A percentile compares a stretch with the other conserved stretches of the same genome.
Conservation (phyloP, 2,888 invertebrate species). For the Chrysolina haemoptera region DNA sequence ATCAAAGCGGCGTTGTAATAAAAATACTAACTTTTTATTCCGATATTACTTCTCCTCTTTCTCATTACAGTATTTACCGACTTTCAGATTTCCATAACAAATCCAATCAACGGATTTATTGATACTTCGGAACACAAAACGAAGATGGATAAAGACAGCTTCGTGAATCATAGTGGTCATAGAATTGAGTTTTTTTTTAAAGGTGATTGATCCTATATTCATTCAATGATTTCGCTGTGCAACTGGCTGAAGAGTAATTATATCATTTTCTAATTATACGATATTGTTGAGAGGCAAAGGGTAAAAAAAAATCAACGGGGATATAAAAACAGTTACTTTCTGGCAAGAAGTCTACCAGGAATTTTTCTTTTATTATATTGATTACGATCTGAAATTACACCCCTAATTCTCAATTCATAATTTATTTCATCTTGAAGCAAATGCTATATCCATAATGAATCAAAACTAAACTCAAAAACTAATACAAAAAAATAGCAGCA, state of each 20-base stretch:
- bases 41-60: background rate
- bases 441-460: too few species aligned
- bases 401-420: too few species aligned
- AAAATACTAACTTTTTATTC: background rate
- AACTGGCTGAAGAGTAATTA: conserved; percentile 4
- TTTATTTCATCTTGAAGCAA: too few species aligned
- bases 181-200: conserved; percentile 35
- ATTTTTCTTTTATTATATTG: too few species aligned
- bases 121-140: conserved; percentile 22
- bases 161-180: conserved; percentile 40
- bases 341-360: too few species aligned
- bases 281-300: conserved; percentile 7
- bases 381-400: too few species aligned
- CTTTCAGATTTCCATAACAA: background rate
- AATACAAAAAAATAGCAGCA: too few species aligned
- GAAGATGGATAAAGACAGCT: conserved; percentile 42
- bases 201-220: conserved; percentile 39
- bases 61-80: background rate
- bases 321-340: background rate
- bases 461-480: too few species aligned
- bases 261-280: background rate
- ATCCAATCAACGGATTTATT: conserved; percentile 12
- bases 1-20: conserved; percentile 11
- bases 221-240: background rate
- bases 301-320: background rate